These are phyloP conservation scores for Notolabrus celidotus DNA, from an alignment of 2,797 vertebrate genomes.

Conservation along the genomic window DNA sequence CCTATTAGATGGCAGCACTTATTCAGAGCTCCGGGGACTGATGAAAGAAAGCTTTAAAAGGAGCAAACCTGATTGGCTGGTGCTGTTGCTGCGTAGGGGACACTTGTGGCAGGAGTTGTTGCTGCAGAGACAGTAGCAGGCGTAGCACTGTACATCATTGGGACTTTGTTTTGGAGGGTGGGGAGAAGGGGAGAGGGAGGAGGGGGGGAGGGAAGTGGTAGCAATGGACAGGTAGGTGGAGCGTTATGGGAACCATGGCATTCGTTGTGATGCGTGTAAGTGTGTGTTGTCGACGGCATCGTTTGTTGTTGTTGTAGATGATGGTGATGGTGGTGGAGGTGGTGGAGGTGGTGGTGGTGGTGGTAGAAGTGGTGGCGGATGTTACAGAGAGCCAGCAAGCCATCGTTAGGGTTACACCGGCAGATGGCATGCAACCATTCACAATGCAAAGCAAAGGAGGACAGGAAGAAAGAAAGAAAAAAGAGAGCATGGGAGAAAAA, in stretches of 20 bases:
- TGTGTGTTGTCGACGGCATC: conserved; percentile 24
- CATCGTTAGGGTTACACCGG: conserved; percentile 97
- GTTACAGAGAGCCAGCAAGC: conserved; percentile 94
- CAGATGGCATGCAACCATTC: conserved; percentile 97
- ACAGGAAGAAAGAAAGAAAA: conserved; percentile 85
- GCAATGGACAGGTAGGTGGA: conserved; percentile 98
- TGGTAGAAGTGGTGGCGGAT: conserved; percentile 86
- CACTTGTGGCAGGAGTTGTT: conserved; percentile 99
- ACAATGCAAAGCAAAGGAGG: conserved; percentile 95
- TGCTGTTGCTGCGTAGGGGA: conserved; percentile 99
- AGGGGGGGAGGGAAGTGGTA: conserved; percentile 89
- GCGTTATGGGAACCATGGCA: conserved; percentile 92
- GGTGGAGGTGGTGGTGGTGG: conserved; percentile 5
- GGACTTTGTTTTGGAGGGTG: conserved; percentile 97
- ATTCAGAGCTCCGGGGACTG: conserved; percentile 97
- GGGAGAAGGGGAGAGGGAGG: conserved; percentile 72
- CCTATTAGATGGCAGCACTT: conserved; percentile 87
- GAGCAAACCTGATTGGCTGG: conserved; percentile 99
- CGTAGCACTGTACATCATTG: conserved; percentile 99
- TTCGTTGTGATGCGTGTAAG: conserved; percentile 73
- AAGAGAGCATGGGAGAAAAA: conserved; percentile 74
- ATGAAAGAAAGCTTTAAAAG: conserved; percentile 99
- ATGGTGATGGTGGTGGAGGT: conserved; percentile 45
- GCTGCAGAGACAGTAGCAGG: conserved; percentile 99
- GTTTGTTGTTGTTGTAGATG: conserved; percentile 52